Evolutionary conservation across 2,113 vertebrate species (phyloP), one percentile per base, ranked within the genome.

Genomic region (Nesogale talazaci): DNA sequence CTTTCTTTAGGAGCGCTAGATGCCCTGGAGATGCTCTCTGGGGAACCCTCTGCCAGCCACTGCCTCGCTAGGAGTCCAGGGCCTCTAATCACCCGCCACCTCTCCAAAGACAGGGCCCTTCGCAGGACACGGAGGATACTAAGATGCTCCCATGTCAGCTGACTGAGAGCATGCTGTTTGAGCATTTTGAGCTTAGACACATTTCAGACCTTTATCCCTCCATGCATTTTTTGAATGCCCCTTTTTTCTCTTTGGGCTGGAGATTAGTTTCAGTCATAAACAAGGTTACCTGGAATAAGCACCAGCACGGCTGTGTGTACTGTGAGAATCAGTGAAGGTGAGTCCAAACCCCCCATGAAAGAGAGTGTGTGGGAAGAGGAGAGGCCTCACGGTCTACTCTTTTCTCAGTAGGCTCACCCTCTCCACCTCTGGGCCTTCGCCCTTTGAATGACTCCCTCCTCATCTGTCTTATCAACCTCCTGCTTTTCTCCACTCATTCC

Each of bases 301-400:
- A 46, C 22, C 76, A 94, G 88, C 36, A n/a, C 63, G 46, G 16
- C 57, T 87, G 7, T 56, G 3, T 6, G 3, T 31, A 56, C 52
- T 6, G 23, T 19, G 67, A 79, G 83, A 86, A 56, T 29, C 14
- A 38, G 86, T 61, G 67, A 86, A 3, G 72, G 52, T 6, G 25
- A 69, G 70, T 6, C 34, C 6, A 31, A 90, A 46, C 34, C 59
- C 19, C 52, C 38, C 59, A 1, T 12, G 63, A 72, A 65, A 70
- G 27, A 31, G 20, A 8, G 0, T 0, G 1, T 23, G 23, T 0
- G 0, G 9, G 89, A 52, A 79, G 61, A 67, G 4, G 80, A 34
- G 27, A 14, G 1, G 0, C 57, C 38, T 23, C 36, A 23, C 6
- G 7, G 56, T 20, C 63, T 38, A 0, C 0, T 19, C 61, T 83